Base-by-base conservation (phyloP, 1,140 invertebrate species). In the Elymnias hypermnestra region DNA sequence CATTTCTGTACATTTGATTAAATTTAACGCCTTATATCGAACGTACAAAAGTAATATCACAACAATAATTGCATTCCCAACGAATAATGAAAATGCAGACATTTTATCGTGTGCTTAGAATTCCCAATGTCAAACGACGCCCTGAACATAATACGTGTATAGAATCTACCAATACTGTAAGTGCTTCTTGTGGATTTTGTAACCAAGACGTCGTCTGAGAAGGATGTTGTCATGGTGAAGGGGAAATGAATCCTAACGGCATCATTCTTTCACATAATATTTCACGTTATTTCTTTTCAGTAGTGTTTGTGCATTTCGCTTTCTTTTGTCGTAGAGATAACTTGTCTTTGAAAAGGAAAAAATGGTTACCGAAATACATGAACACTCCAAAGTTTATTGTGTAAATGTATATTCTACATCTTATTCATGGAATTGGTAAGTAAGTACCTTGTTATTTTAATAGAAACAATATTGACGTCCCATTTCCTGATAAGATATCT, bases 111-210 rank as follows among this genome's bases (percentile, higher is more conserved):
- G 5, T 41, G 39, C 39, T 41, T 21, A 29, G 26, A 41, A 41
- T 41, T 21, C 28, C 13, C 10, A 41, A 19, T 26, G 25, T 7
- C n/a, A 31, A 19, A 12, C 10, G 23, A 17, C 10, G 13, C 10
- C 25, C 26, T 29, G 35, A 21, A 37, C 17, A 19, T 22, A 37
- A 37, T 22, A 37, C 35, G 17, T 37, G 17, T 8, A 8, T 37
- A n/a, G 35, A 37, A 33, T 43, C 10, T 14, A 12, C 13, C 28
- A 22, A 28, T 43, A 43, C 36, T 31, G 18, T 47, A 25, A 47
- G 28, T 19, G 45, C 18, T 15, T 10, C 17, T 37, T 47, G 28
- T 47, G 25, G 36, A 40, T 17, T 47, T 47, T 47, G 45, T 47
- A 47, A 47, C 28, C 25, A 33, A 47, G 36, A 33, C 29, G 45